A percentile compares a stretch with the other conserved stretches of the same genome.
phyloP scores from a whole-genome alignment of 2,797 vertebrate genomes.

The Carapus acus region DNA sequence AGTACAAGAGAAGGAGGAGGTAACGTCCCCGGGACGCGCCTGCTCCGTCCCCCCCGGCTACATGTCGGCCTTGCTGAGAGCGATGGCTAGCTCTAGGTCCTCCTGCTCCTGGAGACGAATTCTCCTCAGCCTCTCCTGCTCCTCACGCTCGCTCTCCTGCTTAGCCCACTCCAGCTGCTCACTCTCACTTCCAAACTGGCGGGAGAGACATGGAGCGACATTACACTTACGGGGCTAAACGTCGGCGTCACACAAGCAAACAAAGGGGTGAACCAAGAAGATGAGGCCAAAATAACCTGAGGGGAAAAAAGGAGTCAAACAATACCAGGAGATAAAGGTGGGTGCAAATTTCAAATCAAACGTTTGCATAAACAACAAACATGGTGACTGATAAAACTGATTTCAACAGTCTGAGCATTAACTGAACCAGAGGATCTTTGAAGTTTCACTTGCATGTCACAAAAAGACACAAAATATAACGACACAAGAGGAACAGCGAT shows the following conservation, averaged over 20 bases:
- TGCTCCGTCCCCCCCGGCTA: no score
- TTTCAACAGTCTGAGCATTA: constrained; percentile 16
- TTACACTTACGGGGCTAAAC: constrained; percentile 19
- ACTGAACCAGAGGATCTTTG: constrained; percentile 6
- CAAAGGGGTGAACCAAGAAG: constrained; percentile 4
- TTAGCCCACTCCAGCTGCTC: constrained; percentile 96
- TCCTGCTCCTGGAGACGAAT: constrained; percentile 87
- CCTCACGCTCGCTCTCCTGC: constrained; percentile 86
- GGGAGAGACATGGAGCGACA: constrained; percentile 16
- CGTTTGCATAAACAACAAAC: constrained; percentile 12
- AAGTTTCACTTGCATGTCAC: constrained; percentile 18
- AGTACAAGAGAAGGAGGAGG: constrained; percentile 9
- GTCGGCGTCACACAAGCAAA: constrained; percentile 9
- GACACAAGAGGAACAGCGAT: constrained; percentile 15
- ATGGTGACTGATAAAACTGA: neutral
- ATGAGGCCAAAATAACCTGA: neutral
- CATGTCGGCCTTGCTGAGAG: constrained; percentile 91
- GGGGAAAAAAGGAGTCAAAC: constrained; percentile 1
- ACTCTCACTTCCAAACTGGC: constrained; percentile 90
- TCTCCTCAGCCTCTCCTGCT: constrained; percentile 82
- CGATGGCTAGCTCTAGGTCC: constrained; percentile 91
- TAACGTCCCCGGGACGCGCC: constrained; percentile 7
- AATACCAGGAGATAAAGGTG: neutral
- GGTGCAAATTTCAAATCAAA: constrained; percentile 30
- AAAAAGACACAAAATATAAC: constrained; percentile 23